Conservation (phyloP, 2,888 invertebrate genomes). For the Hemistola chrysoprasaria region DNA sequence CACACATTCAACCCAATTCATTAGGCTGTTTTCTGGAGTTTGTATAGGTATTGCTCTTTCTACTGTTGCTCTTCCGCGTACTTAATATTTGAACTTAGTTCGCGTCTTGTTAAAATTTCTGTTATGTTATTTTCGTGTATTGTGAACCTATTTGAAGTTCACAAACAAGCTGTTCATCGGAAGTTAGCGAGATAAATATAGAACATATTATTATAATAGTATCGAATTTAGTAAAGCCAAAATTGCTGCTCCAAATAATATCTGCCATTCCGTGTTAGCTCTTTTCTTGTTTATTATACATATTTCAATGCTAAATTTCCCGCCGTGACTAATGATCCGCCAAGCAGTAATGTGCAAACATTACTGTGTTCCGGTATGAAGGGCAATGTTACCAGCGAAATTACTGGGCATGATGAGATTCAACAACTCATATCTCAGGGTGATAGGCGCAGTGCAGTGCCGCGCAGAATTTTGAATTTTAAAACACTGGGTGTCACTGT, state of each 20-base stretch:
- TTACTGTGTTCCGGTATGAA: too few species aligned
- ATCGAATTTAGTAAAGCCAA: conserved; percentile 3
- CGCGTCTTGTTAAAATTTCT: not conserved
- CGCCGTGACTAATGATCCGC: conserved; percentile 74
- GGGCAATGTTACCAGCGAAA: too few species aligned
- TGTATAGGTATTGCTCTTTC: conserved; percentile 12
- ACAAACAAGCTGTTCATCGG: conserved; percentile 3
- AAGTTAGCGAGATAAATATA: conserved; percentile 2
- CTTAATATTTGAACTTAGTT: conserved; percentile 3
- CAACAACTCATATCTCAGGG: too few species aligned
- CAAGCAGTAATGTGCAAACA: too few species aligned
- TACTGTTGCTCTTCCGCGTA: conserved; percentile 4
- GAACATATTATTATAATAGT: conserved; percentile 3
- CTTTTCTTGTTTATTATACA: conserved; percentile 73
- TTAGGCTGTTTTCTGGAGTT: conserved; percentile 16
- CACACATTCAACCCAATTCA: conserved; percentile 2
- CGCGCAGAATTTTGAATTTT: too few species aligned
- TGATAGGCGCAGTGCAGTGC: too few species aligned
- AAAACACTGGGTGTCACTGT: too few species aligned
- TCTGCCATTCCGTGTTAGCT: conserved; percentile 54
- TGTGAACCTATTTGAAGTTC: not conserved
- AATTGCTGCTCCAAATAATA: conserved; percentile 36
- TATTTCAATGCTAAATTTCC: conserved; percentile 73
- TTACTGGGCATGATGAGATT: too few species aligned
- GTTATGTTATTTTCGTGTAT: not conserved